Evolutionary conservation across 2,113 vertebrate species (phyloP), one percentile per base, ranked within the genome.

Genomic region (Aythya baeri): DNA sequence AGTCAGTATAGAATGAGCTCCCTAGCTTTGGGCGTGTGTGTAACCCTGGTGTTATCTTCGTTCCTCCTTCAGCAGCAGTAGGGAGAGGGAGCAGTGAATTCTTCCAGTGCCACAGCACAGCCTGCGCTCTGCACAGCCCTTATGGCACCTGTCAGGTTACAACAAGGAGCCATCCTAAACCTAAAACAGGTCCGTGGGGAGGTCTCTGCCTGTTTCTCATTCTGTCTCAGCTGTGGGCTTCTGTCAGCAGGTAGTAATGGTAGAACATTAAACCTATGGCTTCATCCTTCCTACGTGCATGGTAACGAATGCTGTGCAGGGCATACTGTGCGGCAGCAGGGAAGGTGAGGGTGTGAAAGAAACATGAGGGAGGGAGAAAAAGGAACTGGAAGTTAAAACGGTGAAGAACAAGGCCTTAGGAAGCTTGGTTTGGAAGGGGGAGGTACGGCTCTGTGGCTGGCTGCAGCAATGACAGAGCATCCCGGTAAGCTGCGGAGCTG

Each of bases 1-100:
- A 83, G 63, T 36, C n/a, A 22, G 57, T 70, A 86, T 83, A 81
- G 85, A 52, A 95, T 29, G 43, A 82, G 38, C 65, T 80, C 77
- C 38, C 55, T 86, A 49, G 72, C 16, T 91, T 85, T 83, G 76
- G 50, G 59, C 4, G 3, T n/a, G 44, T 85, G 67, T 86, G 58
- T 41, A 8, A 75, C 29, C 58, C 49, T 44, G 74, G 1, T 73
- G 71, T 84, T 87, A 3, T 31, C 22, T 63, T 32, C 34, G 89
- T 59, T 63, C 76, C 59, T 17, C 67, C 31, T 38, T 38, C 73
- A 31, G 44, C 52, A 63, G 59, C 0, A 8, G 16, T 49, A 44
- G 63, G 54, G 66, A 68, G 59, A 61, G n/a, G 46, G 57, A 86
- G 71, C 62, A 13, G 61, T 20, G 83, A 77, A 31, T 82, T 27